phyloP scores from a whole-genome alignment of 2,113 vertebrate genomes.

The Anseranas semipalmata region DNA sequence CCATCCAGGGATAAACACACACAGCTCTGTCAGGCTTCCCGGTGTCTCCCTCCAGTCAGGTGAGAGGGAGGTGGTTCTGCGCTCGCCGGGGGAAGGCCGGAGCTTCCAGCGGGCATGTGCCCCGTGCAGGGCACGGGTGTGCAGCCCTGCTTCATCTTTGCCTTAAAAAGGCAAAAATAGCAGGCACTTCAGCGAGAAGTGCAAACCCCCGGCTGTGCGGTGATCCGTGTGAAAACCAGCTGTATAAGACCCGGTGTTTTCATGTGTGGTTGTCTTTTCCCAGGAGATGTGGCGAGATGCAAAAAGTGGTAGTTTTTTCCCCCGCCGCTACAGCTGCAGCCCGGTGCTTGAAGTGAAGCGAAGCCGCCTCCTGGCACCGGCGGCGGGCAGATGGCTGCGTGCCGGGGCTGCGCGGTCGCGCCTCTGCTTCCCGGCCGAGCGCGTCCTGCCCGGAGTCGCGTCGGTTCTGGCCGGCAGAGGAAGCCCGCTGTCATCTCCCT shows the following conservation, averaged over 20 bases:
- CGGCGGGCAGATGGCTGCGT: neutral
- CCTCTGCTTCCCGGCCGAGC: no score
- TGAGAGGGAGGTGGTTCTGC: slow-evolving; percentile 47
- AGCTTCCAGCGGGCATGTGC: neutral
- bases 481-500: neutral
- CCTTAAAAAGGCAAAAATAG: neutral
- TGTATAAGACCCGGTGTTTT: neutral
- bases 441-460: no score
- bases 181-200: neutral
- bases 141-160: neutral
- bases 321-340: neutral
- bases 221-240: neutral
- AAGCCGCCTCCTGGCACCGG: accelerated
- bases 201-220: accelerated
- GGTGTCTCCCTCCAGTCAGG: neutral
- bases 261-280: neutral
- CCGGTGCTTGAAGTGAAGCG: accelerated
- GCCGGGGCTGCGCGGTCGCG: accelerated
- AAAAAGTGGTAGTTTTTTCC: neutral
- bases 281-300: neutral
- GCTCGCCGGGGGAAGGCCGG: neutral
- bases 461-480: neutral
- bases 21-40: neutral
- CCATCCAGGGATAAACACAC: slow-evolving; percentile 2
- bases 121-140: neutral